Evolutionary conservation across 2,113 vertebrate genomes (phyloP).

Genomic region (Oenanthe oenanthe): DNA sequence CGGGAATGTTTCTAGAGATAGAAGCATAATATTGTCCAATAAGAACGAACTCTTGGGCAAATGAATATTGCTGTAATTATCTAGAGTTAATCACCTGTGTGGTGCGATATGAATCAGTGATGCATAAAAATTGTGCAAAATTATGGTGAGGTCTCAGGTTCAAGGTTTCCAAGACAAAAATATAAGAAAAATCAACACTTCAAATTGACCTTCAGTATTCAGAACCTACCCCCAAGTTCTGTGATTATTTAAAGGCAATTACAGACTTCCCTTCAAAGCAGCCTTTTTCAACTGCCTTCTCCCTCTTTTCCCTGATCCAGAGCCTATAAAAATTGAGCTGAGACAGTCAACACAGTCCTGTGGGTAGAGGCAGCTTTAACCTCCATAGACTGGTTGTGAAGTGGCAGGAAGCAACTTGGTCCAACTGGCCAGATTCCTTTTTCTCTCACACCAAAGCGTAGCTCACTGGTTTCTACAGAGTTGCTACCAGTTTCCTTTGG

Average conservation of each 20-base stretch:
- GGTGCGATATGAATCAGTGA: not conserved
- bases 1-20: conserved; percentile 31
- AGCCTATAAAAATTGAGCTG: not conserved
- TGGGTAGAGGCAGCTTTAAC: not conserved
- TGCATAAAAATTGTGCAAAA: not conserved
- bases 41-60: not conserved
- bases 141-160: not conserved
- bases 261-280: not conserved
- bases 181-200: not conserved
- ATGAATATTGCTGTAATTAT: not conserved
- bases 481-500: not conserved
- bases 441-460: not conserved
- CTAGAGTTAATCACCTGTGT: not conserved
- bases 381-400: not conserved
- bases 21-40: conserved; percentile 1
- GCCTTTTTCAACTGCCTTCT: not conserved
- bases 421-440: not conserved
- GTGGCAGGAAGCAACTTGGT: not conserved
- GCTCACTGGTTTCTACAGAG: not conserved
- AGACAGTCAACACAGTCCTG: not conserved
- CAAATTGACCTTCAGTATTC: not conserved
- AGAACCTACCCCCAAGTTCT: not conserved
- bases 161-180: not conserved
- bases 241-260: not conserved
- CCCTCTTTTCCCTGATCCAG: not conserved